These are phyloP conservation scores for Ascaphus truei DNA, from an alignment of 2,113 vertebrate genomes.

Conservation along the genomic window DNA sequence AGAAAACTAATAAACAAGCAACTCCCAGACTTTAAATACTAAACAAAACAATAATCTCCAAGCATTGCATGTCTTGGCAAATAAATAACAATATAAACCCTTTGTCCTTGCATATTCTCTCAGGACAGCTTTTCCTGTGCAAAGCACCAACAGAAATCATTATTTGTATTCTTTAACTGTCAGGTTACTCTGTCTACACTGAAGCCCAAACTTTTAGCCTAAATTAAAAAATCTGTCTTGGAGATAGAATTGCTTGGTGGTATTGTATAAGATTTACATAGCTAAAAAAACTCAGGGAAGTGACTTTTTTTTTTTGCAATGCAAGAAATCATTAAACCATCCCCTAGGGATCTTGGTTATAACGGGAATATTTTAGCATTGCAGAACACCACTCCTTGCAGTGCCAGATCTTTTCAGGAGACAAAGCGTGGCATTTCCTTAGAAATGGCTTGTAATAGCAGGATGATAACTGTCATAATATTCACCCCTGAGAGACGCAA, in stretches of 20 bases:
- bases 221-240: not conserved
- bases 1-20: not conserved
- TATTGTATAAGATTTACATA: slow-evolving; percentile 1
- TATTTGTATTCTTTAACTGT: slow-evolving; percentile 11
- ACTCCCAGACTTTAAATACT: not conserved
- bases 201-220: not conserved
- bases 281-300: not conserved
- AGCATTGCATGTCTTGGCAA: not conserved
- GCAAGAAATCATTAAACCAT: slow-evolving; percentile 4
- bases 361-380: not conserved
- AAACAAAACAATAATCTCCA: slow-evolving; percentile 4
- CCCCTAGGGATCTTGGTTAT: not conserved
- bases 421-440: not conserved
- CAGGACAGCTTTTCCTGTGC: not conserved
- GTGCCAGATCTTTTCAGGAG: not conserved
- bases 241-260: not conserved
- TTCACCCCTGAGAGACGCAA: not conserved
- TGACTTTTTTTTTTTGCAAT: not conserved
- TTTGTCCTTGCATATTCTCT: slow-evolving; percentile 5
- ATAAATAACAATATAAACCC: not conserved
- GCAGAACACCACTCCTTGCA: not conserved
- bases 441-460: not conserved
- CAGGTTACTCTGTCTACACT: too few relatives aligned
- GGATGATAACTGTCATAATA: not conserved
- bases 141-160: not conserved